Evolutionary conservation across 30 jellyfish, hydroid and myxozoan genomes (phyloP), one percentile per base, ranked within the genome.

Genomic region (Morbakka virulenta): DNA sequence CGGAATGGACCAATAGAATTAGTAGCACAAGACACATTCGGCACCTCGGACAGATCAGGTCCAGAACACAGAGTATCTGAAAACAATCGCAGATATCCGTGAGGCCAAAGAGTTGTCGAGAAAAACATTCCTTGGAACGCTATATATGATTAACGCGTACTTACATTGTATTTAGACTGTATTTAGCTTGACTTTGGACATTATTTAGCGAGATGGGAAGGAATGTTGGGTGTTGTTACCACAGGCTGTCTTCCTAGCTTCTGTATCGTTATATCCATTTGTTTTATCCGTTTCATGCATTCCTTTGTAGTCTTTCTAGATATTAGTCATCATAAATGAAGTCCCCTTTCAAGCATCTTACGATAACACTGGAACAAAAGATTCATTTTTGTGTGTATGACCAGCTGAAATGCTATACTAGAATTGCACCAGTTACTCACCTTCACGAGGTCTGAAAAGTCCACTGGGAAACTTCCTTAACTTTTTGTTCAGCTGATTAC

Each of bases 11-110:
- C 9, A 6, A 17, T 17, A 41, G 13, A 41, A 41, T 6, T 41
- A 41, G 57, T 41, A 6, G 57, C 57, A 17, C 13, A 41, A 17
- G 57, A 41, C 57, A 41, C 17, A 41, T 41, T 41, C 17, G 17
- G 57, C 57, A 41, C 13, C 17, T 17, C 57, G 57, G 13, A 41
- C 17, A 17, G 17, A 41, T 41, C 17, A 17, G 57, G 9, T n/a
- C n/a, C n/a, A n/a, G n/a, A n/a, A n/a, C n/a, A n/a, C n/a, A n/a
- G n/a, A n/a, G n/a, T n/a, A n/a, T 6, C 57, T 41, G 9, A 64
- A 64, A 12, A 28, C 76, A 64, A 21, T 64, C 79, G 72, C 25
- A 13, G 64, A 67, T 67, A 67, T 23, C 79, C 79, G 22, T 30
- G 25, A 3, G 35, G 79, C 70, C 64, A 67, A 67, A 12, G 74